Evolutionary conservation across 2,888 invertebrate genomes (phyloP), one percentile per base, ranked within the genome.

Genomic region (Apodemia mormo): DNA sequence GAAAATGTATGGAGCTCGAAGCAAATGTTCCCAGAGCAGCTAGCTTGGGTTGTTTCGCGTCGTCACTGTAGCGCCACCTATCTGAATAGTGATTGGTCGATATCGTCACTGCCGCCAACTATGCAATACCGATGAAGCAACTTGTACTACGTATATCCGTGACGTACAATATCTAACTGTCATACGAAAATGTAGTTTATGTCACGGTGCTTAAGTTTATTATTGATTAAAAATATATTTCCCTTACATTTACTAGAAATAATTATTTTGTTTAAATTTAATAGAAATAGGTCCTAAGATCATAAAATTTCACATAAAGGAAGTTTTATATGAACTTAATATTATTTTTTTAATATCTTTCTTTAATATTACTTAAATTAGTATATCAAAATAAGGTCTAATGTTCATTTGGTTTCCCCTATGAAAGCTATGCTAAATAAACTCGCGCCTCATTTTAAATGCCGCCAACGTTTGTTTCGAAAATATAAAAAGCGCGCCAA

Each of bases 1-100:
- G 93, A 90, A 92, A 93, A 92, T 93, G 93, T 93, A 94, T 93
- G 93, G 90, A 86, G 92, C 92, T 90, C 91, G 88, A 91, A 91
- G 91, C 87, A 90, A 61, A 93, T 79, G 90, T 92, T 92, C 92
- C 90, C 88, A 88, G 88, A 83, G 84, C 89, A 91, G 92, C 89
- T 86, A 85, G 93, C 92, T 92, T 92, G 92, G 90, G 90, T 87
- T 86, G 87, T 79, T 85, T 89, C 89, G 92, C 92, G 92, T 93
- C 90, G 85, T 81, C 83, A 85, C 84, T 73, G 76, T 76, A 86
- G 90, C 92, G 93, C 87, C 93, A 87, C 85, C 93, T 92, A 93
- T 82, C 73, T 83, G 75, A 77, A 74, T 70, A 76, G 79, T 86
- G 86, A 93, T 93, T 93, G 93, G 93, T 75, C 77, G 77, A 78